phyloP scores from a whole-genome alignment of 2,113 vertebrate species.

The Brachionichthys hirsutus region DNA sequence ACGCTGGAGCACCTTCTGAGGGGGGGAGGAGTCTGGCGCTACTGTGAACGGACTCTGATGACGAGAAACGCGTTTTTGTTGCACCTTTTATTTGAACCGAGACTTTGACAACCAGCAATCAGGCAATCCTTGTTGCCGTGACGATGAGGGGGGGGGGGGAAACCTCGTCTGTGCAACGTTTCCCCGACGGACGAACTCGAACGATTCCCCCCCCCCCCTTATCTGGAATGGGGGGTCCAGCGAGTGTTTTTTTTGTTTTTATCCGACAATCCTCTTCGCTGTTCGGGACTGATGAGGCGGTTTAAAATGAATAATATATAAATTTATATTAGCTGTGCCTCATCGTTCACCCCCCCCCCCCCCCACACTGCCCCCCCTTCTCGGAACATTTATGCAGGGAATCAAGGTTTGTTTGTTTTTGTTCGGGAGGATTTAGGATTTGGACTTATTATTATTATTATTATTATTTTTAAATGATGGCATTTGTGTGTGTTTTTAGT shows the following conservation, averaged over 20 bases:
- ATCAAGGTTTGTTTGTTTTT: slow-evolving; percentile 27
- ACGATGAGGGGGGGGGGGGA: slow-evolving; percentile 8
- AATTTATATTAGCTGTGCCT: slow-evolving; percentile 11
- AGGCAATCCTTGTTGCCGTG: slow-evolving; percentile 63
- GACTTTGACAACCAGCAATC: slow-evolving; percentile 57
- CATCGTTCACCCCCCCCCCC: slow-evolving; percentile 30
- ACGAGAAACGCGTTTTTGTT: slow-evolving; percentile 47
- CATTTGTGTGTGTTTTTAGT: neutral
- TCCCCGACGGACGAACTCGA: slow-evolving; percentile 1
- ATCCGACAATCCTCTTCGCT: neutral
- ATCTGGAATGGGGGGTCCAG: slow-evolving; percentile 33
- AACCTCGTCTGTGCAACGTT: slow-evolving; percentile 50
- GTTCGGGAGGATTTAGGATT: slow-evolving; percentile 9
- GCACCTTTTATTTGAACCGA: slow-evolving; percentile 66
- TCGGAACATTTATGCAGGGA: slow-evolving; percentile 56
- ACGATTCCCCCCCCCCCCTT: slow-evolving; percentile 3
- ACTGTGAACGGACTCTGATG: slow-evolving; percentile 65
- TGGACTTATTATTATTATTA: slow-evolving; percentile 9
- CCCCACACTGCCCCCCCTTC: neutral
- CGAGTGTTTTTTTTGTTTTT: neutral
- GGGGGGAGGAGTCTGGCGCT: slow-evolving; percentile 33
- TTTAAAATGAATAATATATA: neutral
- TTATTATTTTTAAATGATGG: neutral
- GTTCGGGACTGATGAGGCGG: neutral
- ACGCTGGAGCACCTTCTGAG: slow-evolving; percentile 1